Base-by-base conservation (phyloP, 2,888 invertebrate species). In the Lithophane socia region DNA sequence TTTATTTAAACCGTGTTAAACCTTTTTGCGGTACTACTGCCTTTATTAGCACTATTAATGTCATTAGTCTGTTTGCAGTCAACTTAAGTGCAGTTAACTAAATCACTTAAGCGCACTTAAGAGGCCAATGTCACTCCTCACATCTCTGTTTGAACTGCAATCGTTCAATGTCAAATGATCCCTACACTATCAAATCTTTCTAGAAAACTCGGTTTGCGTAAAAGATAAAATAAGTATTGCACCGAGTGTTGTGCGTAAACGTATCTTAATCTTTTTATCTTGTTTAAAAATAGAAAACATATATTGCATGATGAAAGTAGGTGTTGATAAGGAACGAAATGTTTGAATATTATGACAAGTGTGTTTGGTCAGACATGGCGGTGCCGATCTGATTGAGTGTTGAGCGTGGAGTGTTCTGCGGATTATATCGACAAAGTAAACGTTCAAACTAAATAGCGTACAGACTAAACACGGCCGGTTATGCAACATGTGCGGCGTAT, bases 371-470 rank as follows among this genome's bases (percentile, higher is more conserved):
- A 93, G 93, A 93, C 92, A 90, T 84, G 68, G 85, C 69, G 93
- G 91, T 90, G 90, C 89, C 91, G 82, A 86, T 80, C 84, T 87
- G 83, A 87, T 84, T 74, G 85, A 87, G 87, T 77, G 80, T 44
- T 77, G 87, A 87, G 86, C 86, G 87, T 84, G 80, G 79, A 88
- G 87, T 82, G 87, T 89, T 91, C 88, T 85, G 83, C 79, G 84
- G 89, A 91, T 89, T 90, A 88, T 88, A 90, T 90, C 87, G 84
- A 82, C 88, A 88, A 90, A 88, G 87, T 89, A 90, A 90, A 89
- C 85, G 83, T 86, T 86, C 83, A 78, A 89, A 87, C 81, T 88
- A 88, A 91, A 90, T 89, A 90, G 82, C 79, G 63, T 77, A 83
- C 84, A 87, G 86, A 85, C 89, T 90, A 92, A 90, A 93, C 91